These are phyloP conservation scores for Zingel zingel DNA, from an alignment of 2,113 vertebrate species.

Conservation along the genomic window DNA sequence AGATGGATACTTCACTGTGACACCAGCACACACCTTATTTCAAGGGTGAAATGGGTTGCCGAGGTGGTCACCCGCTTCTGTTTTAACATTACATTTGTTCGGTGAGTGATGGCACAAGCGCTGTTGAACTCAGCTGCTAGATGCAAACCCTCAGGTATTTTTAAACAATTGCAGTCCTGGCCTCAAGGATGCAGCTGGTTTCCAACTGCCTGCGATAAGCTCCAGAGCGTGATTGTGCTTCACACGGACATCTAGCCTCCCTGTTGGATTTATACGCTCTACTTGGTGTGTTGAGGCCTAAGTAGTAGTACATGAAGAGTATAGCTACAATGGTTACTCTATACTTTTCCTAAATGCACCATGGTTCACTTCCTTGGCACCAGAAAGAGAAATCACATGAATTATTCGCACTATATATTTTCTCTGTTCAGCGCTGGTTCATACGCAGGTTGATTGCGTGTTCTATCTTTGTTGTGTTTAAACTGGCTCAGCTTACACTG, in stretches of 20 bases:
- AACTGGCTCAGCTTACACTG: conserved; percentile 27
- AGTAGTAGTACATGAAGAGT: conserved; percentile 27
- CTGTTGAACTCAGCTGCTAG: conserved; percentile 48
- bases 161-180: conserved; percentile 28
- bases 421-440: conserved; percentile 38
- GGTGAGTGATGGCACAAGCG: conserved; percentile 28
- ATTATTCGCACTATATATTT: conserved; percentile 30
- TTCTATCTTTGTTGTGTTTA: conserved; percentile 26
- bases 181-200: conserved; percentile 44
- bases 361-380: conserved; percentile 18
- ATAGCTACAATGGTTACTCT: conserved; percentile 6
- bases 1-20: conserved; percentile 17
- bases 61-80: conserved; percentile 31
- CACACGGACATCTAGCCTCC: conserved; percentile 33
- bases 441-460: conserved; percentile 10
- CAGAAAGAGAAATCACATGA: conserved; percentile 30
- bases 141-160: conserved; percentile 50
- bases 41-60: conserved; percentile 43
- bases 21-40: conserved; percentile 44
- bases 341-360: conserved; percentile 6
- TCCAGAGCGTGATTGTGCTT: conserved; percentile 46
- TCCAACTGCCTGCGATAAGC: conserved; percentile 48
- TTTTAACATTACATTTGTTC: conserved; percentile 50
- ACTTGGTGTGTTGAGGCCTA: conserved; percentile 24
- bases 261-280: conserved; percentile 44